phyloP scores from a whole-genome alignment of 2,113 vertebrate genomes.

The Micromys minutus region DNA sequence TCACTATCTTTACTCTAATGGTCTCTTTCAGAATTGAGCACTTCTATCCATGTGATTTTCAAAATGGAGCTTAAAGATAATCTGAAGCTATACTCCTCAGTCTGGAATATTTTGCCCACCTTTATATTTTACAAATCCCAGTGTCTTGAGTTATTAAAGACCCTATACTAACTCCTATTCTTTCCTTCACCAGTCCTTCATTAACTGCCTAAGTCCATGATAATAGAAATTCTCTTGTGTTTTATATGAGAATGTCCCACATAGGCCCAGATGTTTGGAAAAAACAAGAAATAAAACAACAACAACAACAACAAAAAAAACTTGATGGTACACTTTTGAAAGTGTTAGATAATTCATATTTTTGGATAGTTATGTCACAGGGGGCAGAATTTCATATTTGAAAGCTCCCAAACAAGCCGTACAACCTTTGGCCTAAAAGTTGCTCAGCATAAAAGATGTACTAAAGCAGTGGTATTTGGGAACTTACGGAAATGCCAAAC shows the following conservation, averaged over 20 bases:
- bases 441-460: too few species aligned
- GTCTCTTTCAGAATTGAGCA: neutral
- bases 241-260: neutral
- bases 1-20: accelerated
- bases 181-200: neutral
- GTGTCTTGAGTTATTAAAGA: neutral
- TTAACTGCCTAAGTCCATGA: neutral
- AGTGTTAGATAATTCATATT: neutral
- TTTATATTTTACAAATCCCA: neutral
- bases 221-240: neutral
- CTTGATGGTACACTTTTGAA: too few species aligned
- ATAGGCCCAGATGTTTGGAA: neutral
- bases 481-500: too few species aligned
- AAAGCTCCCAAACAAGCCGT: neutral
- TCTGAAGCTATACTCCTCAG: neutral
- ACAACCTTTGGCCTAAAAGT: too few species aligned
- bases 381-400: accelerated
- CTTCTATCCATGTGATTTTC: neutral
- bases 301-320: too few species aligned
- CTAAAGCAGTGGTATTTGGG: neutral
- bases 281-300: too few species aligned
- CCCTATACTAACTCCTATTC: neutral
- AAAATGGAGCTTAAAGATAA: neutral
- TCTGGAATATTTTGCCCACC: neutral
- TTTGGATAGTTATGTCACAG: neutral